phyloP scores from a whole-genome alignment of 92 coral and sea anemone genomes.

The Blastomussa wellsi region DNA sequence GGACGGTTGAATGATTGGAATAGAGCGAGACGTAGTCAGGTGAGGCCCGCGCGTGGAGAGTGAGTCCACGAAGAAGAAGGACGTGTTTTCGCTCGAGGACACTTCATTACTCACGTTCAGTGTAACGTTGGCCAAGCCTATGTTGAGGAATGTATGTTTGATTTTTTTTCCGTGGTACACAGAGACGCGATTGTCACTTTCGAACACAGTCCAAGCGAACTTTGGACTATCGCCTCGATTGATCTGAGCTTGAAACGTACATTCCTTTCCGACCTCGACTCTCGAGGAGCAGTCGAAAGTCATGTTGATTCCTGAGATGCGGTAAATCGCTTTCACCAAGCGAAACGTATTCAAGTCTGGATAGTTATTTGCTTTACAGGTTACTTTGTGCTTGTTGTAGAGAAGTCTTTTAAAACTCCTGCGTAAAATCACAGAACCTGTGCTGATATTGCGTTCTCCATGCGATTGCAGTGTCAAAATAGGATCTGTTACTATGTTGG shows the following conservation, averaged over 20 bases:
- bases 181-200: background rate
- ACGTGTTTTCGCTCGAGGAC: constrained; percentile 10
- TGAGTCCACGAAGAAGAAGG: background rate
- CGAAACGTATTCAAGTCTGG: constrained; percentile 41
- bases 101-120: constrained; percentile 24
- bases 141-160: constrained; percentile 20
- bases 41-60: background rate
- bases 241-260: constrained; percentile 37
- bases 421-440: constrained; percentile 14
- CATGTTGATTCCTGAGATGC: constrained; percentile 50
- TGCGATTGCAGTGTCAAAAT: background rate
- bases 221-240: constrained; percentile 36
- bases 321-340: constrained; percentile 18
- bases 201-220: constrained; percentile 58
- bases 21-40: background rate
- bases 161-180: background rate
- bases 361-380: constrained; percentile 33
- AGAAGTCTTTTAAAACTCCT: constrained; percentile 7
- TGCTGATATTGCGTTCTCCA: constrained; percentile 1
- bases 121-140: constrained; percentile 18
- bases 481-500: constrained; percentile 24
- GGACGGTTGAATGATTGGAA: background rate
- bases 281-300: constrained; percentile 33
- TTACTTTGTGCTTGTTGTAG: background rate
- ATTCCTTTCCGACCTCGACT: constrained; percentile 24